A percentile compares a stretch with the other conserved stretches of the same genome.
These are phyloP conservation scores for Oryzias curvinotus DNA, from an alignment of 2,113 vertebrate genomes.

Conservation along the genomic window DNA sequence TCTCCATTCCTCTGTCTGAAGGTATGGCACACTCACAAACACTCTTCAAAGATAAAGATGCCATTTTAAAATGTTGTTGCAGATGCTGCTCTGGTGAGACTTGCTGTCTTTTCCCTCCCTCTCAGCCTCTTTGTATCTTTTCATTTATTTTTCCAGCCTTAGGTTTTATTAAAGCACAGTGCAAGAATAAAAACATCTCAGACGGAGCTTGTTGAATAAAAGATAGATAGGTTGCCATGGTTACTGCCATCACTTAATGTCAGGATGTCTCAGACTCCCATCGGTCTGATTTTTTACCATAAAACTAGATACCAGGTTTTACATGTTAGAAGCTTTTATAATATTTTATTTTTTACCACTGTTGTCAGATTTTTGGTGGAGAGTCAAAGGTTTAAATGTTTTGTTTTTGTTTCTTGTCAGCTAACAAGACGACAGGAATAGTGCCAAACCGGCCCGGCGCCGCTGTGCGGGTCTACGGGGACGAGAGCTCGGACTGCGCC, in stretches of 20 bases:
- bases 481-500: constrained; percentile 82
- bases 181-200: not conserved
- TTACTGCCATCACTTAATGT: constrained; percentile 13
- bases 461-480: constrained; percentile 88
- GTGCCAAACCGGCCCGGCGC: constrained; percentile 84
- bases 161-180: constrained; percentile 3
- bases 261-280: not conserved
- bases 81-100: not conserved
- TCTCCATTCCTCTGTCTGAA: constrained; percentile 96
- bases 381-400: not conserved
- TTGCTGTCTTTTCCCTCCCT: not conserved
- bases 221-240: constrained; percentile 42
- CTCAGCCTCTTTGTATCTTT: too few relatives aligned
- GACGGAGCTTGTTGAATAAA: constrained; percentile 21
- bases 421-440: constrained; percentile 80
- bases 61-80: not conserved
- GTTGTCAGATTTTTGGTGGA: not conserved
- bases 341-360: too few relatives aligned
- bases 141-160: not conserved
- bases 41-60: not conserved
- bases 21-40: constrained; percentile 74
- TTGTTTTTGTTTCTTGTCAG: constrained; percentile 56
- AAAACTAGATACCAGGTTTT: not conserved
- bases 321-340: too few relatives aligned
- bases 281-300: constrained; percentile 6